Evolutionary conservation across 1,140 invertebrate genomes (phyloP).

Genomic region (Portunus trituberculatus): DNA sequence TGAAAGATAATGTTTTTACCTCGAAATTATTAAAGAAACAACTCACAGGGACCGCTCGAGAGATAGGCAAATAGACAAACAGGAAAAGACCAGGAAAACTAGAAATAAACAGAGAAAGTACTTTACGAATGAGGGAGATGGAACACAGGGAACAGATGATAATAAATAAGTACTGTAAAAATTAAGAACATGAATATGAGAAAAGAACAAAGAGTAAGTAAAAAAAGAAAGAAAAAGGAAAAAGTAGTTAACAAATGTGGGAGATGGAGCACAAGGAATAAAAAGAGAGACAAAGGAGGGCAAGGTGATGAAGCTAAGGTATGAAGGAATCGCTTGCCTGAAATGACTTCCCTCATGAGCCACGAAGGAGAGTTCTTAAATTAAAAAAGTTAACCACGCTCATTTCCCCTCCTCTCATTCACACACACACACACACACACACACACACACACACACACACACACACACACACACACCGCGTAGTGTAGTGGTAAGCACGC

Average conservation of each 20-base stretch:
- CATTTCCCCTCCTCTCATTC: too few relatives aligned
- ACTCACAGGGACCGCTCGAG: too few relatives aligned
- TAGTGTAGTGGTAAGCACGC: too few relatives aligned
- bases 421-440: too few relatives aligned
- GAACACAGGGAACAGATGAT: too few relatives aligned
- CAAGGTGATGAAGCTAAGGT: not conserved
- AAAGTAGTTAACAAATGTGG: not conserved
- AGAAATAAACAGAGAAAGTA: not conserved
- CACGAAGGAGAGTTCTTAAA: not conserved
- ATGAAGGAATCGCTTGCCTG: not conserved
- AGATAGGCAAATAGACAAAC: too few relatives aligned
- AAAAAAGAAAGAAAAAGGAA: not conserved
- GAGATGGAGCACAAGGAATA: not conserved
- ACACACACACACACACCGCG: conserved; percentile 31
- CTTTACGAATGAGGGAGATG: not conserved
- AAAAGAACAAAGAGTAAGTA: not conserved
- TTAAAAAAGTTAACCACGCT: not conserved
- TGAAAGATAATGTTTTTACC: too few relatives aligned
- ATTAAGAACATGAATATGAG: not conserved
- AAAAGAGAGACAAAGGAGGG: not conserved
- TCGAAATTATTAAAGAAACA: too few relatives aligned
- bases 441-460: not conserved
- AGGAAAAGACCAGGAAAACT: not conserved
- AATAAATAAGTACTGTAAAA: too few relatives aligned
- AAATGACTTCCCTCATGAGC: not conserved